Conservation (phyloP, 2,888 invertebrate species). For the Trypoxylon attenuatum region DNA sequence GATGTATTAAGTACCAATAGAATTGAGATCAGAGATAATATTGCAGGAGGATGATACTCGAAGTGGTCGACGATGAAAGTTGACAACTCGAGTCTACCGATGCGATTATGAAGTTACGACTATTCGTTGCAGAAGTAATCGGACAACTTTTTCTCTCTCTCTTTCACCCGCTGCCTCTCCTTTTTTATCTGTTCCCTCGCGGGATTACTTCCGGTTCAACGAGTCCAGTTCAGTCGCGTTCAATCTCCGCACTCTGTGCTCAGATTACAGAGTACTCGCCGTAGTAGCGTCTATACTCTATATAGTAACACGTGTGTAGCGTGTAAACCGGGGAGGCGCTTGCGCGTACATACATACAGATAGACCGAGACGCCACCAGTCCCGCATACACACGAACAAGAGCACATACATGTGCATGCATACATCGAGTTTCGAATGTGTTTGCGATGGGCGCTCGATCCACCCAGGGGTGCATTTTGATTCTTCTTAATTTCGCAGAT, state of each 20-base stretch:
- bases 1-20: no score
- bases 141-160: slow-evolving; percentile 23
- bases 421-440: no score
- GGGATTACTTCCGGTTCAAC: slow-evolving; percentile 49
- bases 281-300: slow-evolving; percentile 43
- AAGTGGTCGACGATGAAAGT: not conserved
- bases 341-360: slow-evolving; percentile 23
- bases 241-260: slow-evolving; percentile 43
- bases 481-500: no score
- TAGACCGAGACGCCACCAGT: no score
- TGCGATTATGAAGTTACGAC: slow-evolving; percentile 8
- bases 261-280: slow-evolving; percentile 50
- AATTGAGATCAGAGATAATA: no score
- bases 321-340: slow-evolving; percentile 35
- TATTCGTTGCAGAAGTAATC: slow-evolving; percentile 34
- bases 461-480: no score
- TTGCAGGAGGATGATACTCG: not conserved
- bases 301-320: slow-evolving; percentile 52
- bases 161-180: no score
- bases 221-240: slow-evolving; percentile 37
- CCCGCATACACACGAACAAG: no score
- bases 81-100: no score
- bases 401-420: not conserved
- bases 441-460: no score
- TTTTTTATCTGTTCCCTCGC: slow-evolving; percentile 27